Conservation (phyloP, 2,113 vertebrate genomes). For the Mastomys natalensis region DNA sequence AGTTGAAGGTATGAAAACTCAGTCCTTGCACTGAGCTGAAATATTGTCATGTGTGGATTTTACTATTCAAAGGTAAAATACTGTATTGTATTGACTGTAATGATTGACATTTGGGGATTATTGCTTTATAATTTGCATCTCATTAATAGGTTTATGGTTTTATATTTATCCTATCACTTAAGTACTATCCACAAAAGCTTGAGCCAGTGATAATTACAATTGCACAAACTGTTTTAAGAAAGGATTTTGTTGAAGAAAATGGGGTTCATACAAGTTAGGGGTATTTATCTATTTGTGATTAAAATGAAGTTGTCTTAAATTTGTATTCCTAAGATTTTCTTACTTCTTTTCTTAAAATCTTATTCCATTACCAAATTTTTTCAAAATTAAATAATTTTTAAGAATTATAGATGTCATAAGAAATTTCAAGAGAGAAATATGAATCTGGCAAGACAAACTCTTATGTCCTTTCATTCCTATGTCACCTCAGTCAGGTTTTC, state of each 20-base stretch:
- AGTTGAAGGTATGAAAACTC: neutral
- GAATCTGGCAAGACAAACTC: neutral
- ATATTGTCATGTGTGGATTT: neutral
- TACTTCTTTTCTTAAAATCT: neutral
- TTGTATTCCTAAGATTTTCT: slow-evolving; percentile 8
- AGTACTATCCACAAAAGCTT: neutral
- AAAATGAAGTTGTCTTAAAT: neutral
- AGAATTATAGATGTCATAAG: neutral
- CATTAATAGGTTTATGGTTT: neutral
- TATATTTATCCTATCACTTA: neutral
- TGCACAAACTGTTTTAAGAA: neutral
- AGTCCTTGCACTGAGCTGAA: neutral
- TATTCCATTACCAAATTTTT: neutral
- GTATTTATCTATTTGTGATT: neutral
- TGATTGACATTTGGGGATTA: neutral
- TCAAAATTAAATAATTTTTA: neutral
- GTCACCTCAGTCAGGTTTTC: neutral
- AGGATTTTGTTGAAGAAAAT: slow-evolving; percentile 17
- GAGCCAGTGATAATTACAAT: neutral
- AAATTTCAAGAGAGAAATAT: neutral
- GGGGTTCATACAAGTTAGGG: neutral
- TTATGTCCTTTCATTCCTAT: neutral
- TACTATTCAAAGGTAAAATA: slow-evolving; percentile 13
- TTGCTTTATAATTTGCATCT: neutral
- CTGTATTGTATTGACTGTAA: neutral